Conservation (phyloP, 2,888 invertebrate genomes). For the Cosmopolites sordidus region DNA sequence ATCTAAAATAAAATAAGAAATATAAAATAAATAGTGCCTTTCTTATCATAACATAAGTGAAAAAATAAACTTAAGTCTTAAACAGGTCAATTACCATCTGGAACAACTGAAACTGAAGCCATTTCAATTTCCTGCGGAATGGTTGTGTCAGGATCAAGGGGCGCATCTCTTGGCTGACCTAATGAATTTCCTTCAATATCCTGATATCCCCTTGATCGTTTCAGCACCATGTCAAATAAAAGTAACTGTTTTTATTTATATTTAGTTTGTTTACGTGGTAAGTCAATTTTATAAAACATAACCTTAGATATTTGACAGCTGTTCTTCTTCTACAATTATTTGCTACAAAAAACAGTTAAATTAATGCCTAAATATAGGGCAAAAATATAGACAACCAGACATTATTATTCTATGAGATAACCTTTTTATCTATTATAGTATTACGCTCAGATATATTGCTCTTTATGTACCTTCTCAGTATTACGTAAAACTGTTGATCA, state of each 20-base stretch:
- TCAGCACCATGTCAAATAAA: constrained; percentile 46
- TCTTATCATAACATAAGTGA: neutral
- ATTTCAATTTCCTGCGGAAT: constrained; percentile 66
- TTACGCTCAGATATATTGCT: too few relatives aligned
- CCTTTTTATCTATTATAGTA: too few relatives aligned
- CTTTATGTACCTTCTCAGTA: too few relatives aligned
- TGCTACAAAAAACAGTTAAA: too few relatives aligned
- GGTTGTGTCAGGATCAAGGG: constrained; percentile 51
- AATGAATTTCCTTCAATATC: constrained; percentile 53
- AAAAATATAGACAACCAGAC: too few relatives aligned
- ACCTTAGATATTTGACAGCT: too few relatives aligned
- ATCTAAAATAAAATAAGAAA: constrained; percentile 51
- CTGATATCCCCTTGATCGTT: constrained; percentile 59
- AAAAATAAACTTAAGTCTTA: constrained; percentile 5
- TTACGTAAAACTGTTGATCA: too few relatives aligned
- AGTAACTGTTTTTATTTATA: neutral
- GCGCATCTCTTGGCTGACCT: constrained; percentile 38
- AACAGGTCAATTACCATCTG: constrained; percentile 67
- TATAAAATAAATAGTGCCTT: neutral
- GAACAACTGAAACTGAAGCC: constrained; percentile 74
- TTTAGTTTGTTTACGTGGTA: constrained; percentile 29
- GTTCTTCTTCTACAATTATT: too few relatives aligned
- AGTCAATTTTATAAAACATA: neutral
- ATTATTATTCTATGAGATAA: too few relatives aligned
- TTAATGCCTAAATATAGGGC: too few relatives aligned